Evolutionary conservation across 2,797 vertebrate species (phyloP).

Genomic region (Odontamblyopus rebecca): DNA sequence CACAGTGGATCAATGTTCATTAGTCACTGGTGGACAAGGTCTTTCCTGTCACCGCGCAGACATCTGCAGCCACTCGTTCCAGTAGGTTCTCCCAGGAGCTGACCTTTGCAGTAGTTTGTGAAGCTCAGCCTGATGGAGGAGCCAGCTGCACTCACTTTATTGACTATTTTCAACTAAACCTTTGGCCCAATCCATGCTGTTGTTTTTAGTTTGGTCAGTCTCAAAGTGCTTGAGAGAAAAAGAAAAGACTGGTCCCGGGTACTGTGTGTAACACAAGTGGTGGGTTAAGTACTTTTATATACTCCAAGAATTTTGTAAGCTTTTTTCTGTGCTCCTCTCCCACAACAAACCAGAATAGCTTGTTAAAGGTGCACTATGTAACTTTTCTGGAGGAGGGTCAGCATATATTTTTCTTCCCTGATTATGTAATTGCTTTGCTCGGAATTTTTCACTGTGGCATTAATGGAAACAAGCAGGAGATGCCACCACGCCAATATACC

Average conservation of each 20-base stretch:
- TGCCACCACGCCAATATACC: too few species aligned
- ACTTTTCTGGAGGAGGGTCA: too few species aligned
- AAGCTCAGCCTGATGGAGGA: constrained; percentile 49
- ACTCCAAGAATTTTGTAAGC: too few species aligned
- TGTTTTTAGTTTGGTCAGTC: constrained; percentile 6
- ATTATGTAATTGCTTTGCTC: too few species aligned
- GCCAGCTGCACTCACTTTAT: constrained; percentile 32
- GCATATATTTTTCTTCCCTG: too few species aligned
- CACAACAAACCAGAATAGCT: too few species aligned
- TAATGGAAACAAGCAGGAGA: too few species aligned
- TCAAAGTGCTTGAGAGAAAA: background rate
- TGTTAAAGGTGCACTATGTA: too few species aligned
- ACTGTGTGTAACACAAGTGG: background rate
- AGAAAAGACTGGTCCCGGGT: background rate
- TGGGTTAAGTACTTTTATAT: too few species aligned
- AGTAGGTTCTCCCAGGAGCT: constrained; percentile 50
- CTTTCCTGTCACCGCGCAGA: constrained; percentile 50
- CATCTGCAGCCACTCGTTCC: constrained; percentile 45
- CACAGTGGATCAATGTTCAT: constrained; percentile 64
- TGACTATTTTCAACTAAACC: constrained; percentile 43
- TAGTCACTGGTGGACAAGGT: constrained; percentile 59
- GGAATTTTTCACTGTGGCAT: too few species aligned
- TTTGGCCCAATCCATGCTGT: constrained; percentile 23
- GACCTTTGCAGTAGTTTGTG: constrained; percentile 63
- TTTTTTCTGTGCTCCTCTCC: too few species aligned